A percentile compares a stretch with the other conserved stretches of the same genome.
phyloP scores from a whole-genome alignment of 2,797 vertebrate species.

The Enteromius paludinosus region DNA sequence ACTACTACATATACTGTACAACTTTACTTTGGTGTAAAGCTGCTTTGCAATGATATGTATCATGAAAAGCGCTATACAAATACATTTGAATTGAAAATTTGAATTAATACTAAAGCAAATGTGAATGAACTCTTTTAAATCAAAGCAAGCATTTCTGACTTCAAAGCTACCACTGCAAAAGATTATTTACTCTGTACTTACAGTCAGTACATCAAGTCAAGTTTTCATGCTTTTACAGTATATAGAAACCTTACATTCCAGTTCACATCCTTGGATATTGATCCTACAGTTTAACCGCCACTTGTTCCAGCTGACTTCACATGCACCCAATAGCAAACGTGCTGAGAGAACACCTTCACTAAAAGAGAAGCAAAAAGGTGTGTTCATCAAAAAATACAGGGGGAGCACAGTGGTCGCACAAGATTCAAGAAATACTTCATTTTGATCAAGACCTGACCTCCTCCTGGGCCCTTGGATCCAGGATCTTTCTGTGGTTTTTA shows the following conservation, averaged over 20 bases:
- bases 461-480: constrained; percentile 24
- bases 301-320: constrained; percentile 40
- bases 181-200: constrained; percentile 18
- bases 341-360: constrained; percentile 46
- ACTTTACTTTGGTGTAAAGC: no score
- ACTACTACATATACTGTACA: no score
- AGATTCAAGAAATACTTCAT: neutral
- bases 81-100: no score
- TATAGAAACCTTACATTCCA: neutral
- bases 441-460: constrained; percentile 17
- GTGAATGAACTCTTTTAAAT: neutral
- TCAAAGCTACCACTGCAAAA: neutral
- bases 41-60: no score
- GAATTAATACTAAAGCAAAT: no score
- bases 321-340: constrained; percentile 15
- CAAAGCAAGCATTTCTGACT: neutral
- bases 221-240: constrained; percentile 3
- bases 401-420: neutral
- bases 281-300: constrained; percentile 14
- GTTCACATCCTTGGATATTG: neutral
- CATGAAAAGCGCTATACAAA: no score
- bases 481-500: no score
- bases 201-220: neutral
- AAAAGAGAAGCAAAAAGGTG: neutral
- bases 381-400: neutral